Base-by-base conservation (phyloP, 2,797 vertebrate genomes). In the Tolypeutes matacus region DNA sequence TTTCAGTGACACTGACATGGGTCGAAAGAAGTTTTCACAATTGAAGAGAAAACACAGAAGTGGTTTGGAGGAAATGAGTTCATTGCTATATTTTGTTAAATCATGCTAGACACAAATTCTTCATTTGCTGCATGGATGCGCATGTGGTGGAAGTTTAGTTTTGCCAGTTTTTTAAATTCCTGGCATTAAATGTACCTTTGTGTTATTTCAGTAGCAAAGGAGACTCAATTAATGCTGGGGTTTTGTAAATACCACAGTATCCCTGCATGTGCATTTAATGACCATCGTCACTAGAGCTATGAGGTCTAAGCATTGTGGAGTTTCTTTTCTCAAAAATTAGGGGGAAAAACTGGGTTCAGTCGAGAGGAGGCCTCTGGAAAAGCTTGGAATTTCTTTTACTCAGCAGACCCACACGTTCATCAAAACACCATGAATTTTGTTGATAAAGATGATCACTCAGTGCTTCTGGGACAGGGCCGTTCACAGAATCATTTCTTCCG, bases 291-390 rank as follows among this genome's bases (percentile, higher is more conserved):
- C 36, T 64, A 49, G 17, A 78, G 75, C 25, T 49, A 2, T 82
- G 49, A 86, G 39, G 34, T 42, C 70, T 75, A n/a, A 78, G 53
- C 58, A 83, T 70, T 64, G 81, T 70, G 46, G 34, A 80, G 75
- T 87, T 87, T n/a, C 10, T 29, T 81, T 72, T 78, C 80, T 82
- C 18, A 49, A 15, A 88, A 76, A 62, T 70, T 76, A 58, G 72
- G 77, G 64, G 93, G 69, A 80, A 51, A 93, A 70, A 93, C 39
- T 73, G 31, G 34, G 42, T 65, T 77, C 13, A 51, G 42, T 85
- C 21, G 64, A 64, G 42, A 87, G 46, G 60, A 60, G 39, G 21
- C 46, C 17, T 97, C 51, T 95, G 49, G 76, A 92, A 87, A 90
- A 84, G 51, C 64, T 36, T 18, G 2, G 56, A 86, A 31, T 9